Evolutionary conservation across 2,113 vertebrate species (phyloP).

Genomic region (Ctenomys sociabilis): DNA sequence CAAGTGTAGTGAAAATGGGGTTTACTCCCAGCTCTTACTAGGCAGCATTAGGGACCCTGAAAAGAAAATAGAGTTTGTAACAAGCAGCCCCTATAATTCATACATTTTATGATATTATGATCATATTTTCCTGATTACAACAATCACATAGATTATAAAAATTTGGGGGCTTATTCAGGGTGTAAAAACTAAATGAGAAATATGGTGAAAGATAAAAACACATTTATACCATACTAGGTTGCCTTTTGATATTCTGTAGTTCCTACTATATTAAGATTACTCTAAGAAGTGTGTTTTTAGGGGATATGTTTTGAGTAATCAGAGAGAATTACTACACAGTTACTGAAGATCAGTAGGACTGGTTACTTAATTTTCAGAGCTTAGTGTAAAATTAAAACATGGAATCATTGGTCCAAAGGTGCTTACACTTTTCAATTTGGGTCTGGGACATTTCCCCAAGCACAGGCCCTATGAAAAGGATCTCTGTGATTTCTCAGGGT

Average conservation of each 20-base stretch:
- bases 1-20: no score
- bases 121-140: not conserved
- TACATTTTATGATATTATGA: not conserved
- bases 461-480: no score
- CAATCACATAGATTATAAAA: not conserved
- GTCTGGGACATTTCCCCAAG: not conserved
- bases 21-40: not conserved
- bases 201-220: not conserved
- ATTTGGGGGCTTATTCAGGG: not conserved
- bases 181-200: slow-evolving; percentile 19
- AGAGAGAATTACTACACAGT: not conserved
- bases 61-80: not conserved
- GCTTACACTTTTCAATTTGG: not conserved
- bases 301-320: not conserved
- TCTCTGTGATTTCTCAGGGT: not conserved
- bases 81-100: not conserved
- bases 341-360: not conserved
- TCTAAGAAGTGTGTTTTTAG: not conserved
- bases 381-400: not conserved
- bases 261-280: not conserved
- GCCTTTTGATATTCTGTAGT: not conserved
- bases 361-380: slow-evolving; percentile 2
- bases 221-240: not conserved
- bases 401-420: not conserved
- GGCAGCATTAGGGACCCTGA: not conserved